A percentile compares a stretch with the other conserved stretches of the same genome.
Evolutionary conservation across 2,113 vertebrate species (phyloP).

Genomic region (Nestor notabilis): DNA sequence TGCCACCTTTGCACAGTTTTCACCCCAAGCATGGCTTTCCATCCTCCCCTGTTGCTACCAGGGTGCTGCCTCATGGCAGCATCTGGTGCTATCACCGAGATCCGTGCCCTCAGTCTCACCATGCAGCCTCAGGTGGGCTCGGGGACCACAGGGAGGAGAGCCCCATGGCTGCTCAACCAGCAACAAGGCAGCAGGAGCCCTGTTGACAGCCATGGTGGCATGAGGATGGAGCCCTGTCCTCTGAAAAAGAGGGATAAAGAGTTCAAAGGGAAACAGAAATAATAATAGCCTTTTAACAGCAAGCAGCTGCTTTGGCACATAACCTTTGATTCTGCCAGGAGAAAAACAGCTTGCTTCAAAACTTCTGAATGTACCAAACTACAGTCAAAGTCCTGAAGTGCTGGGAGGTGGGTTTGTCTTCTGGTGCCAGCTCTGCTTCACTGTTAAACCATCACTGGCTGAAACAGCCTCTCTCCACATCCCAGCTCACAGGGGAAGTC

Average conservation of each 20-base stretch:
- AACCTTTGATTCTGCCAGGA: background rate
- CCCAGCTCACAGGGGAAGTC: fast-evolving
- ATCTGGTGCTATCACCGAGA: background rate
- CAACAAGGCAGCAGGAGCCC: background rate
- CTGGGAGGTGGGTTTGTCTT: background rate
- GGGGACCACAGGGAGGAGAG: background rate
- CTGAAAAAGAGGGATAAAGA: background rate
- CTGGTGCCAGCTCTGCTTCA: background rate
- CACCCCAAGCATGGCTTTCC: fast-evolving
- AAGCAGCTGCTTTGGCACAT: background rate
- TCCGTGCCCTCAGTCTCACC: background rate
- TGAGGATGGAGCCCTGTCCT: background rate
- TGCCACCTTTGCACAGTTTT: background rate
- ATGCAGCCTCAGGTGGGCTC: background rate
- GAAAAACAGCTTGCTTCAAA: background rate
- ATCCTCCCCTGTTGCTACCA: no score
- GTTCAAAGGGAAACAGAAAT: background rate
- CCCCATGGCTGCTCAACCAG: background rate
- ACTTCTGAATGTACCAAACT: background rate
- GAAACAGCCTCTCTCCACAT: background rate
- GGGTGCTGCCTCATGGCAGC: background rate
- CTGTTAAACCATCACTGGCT: fast-evolving
- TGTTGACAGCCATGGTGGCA: fast-evolving
- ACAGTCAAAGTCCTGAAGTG: background rate
- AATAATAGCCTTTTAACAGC: background rate